Evolutionary conservation across 2,113 vertebrate genomes (phyloP).

Genomic region (Tragelaphus imberbis): DNA sequence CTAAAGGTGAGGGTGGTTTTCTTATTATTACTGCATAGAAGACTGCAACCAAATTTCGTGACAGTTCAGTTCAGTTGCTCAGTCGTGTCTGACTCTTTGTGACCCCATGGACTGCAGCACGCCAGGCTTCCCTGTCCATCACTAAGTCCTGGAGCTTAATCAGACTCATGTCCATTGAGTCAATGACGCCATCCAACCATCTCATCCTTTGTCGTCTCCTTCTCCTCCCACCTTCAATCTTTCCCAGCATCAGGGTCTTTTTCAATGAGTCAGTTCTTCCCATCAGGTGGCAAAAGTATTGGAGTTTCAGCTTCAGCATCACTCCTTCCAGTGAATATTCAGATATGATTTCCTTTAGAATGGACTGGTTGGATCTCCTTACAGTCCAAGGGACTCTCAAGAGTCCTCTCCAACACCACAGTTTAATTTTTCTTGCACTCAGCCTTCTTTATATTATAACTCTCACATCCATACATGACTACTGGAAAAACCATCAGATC

Average conservation of each 20-base stretch:
- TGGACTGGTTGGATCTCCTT: background rate
- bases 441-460: background rate
- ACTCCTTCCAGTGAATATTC: background rate
- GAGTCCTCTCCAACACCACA: background rate
- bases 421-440: background rate
- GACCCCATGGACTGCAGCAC: background rate
- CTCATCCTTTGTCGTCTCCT: accelerated
- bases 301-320: background rate
- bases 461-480: background rate
- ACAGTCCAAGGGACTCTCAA: background rate
- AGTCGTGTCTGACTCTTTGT: background rate
- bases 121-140: background rate
- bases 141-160: background rate
- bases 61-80: background rate
- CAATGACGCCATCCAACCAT: background rate
- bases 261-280: background rate
- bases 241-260: background rate
- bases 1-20: background rate
- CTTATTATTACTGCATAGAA: background rate
- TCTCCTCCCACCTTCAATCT: background rate
- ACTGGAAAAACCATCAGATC: background rate
- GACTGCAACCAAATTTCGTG: background rate
- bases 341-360: background rate
- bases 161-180: background rate
- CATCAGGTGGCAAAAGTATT: background rate